Base-by-base conservation (phyloP, 2,888 invertebrate genomes). In the Scaptomyza polygonia region DNA sequence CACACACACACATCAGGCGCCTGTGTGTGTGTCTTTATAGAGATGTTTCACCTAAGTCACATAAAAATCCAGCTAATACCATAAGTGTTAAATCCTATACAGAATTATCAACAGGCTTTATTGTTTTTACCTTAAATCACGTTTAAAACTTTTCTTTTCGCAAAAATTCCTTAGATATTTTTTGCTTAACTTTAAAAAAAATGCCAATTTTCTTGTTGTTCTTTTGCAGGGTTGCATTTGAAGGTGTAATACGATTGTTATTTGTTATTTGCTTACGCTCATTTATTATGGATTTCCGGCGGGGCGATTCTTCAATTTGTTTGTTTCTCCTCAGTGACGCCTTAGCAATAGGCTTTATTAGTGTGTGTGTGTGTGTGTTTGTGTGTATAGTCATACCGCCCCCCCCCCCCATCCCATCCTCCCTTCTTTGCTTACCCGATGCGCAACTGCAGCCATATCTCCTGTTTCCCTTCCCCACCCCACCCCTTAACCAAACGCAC, bases 281-380 rank as follows among this genome's bases (percentile, higher is more conserved):
- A 66, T 85, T 75, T 77, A 82, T 81, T 77, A 79, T 73, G 70
- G 52, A 59, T 49, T 9, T 29, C 7, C 27, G 6, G 27, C n/a
- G 39, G 7, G 44, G 66, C 64, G 62, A 78, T 68, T 61, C 69
- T 67, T 70, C 79, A 79, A 76, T 76, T 80, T 79, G 79, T 76
- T 75, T 84, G 81, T 67, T 58, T 78, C 39, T 57, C 34, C 39
- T 57, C 34, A 53, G 59, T 71, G 71, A 74, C 71, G 86, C 83
- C 65, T 76, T 78, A 45, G 52, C 57, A 67, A 52, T 69, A 54
- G 71, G 74, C 85, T 81, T 80, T 78, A 72, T 75, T 75, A 56
- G 52, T 59, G 49, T 36, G 8, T 36, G 14, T 36, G n/a, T 34
- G 45, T 53, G 30, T 32, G 12, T 32, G 32, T 32, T 4, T 27